Conservation (phyloP, 2,888 invertebrate genomes). For the Diogma glabrata region DNA sequence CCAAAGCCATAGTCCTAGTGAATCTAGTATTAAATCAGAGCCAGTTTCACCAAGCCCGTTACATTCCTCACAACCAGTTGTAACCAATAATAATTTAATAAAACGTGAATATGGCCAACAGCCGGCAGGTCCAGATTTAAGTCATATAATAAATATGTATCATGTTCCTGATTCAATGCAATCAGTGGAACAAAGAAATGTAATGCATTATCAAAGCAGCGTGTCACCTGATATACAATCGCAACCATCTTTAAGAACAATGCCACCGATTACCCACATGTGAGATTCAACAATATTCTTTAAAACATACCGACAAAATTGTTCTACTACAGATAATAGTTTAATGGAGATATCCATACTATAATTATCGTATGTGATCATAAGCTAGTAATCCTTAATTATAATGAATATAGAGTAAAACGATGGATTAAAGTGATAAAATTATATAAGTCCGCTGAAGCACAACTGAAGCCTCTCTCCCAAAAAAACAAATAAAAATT, state of each 20-base stretch:
- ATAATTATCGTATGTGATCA: slow-evolving; percentile 5
- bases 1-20: slow-evolving; percentile 72
- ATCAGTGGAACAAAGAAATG: slow-evolving; percentile 39
- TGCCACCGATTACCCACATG: slow-evolving; percentile 39
- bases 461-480: too few species aligned
- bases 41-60: slow-evolving; percentile 69
- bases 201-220: slow-evolving; percentile 36
- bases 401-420: too few species aligned
- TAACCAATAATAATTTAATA: slow-evolving; percentile 44
- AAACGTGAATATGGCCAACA: slow-evolving; percentile 57
- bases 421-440: too few species aligned
- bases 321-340: slow-evolving; percentile 7
- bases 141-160: slow-evolving; percentile 56
- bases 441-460: too few species aligned
- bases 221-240: slow-evolving; percentile 33
- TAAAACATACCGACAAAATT: slow-evolving; percentile 4
- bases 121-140: slow-evolving; percentile 43
- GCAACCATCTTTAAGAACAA: slow-evolving; percentile 34
- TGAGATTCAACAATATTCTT: slow-evolving; percentile 30
- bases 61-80: slow-evolving; percentile 29
- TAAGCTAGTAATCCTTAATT: too few species aligned
- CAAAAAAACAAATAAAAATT: too few species aligned
- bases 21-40: slow-evolving; percentile 80
- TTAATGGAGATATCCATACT: slow-evolving; percentile 12
- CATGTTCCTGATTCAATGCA: slow-evolving; percentile 51